Conservation (phyloP, 1,140 invertebrate species). For the Trachymyrmex cornetzi region DNA sequence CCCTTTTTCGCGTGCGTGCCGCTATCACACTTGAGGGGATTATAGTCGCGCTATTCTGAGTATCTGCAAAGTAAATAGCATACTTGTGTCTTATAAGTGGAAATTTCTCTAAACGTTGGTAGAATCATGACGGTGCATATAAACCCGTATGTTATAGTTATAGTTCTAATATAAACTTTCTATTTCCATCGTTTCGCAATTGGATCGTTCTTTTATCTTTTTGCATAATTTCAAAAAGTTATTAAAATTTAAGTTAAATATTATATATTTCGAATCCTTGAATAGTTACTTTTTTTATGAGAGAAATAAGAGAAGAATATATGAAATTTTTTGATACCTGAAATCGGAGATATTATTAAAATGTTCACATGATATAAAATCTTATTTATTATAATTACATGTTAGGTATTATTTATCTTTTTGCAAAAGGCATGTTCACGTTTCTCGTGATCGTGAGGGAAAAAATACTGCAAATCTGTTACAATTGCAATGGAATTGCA, state of each 20-base stretch:
- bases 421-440: background rate
- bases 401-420: background rate
- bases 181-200: background rate
- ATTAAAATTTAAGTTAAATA: background rate
- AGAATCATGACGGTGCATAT: background rate
- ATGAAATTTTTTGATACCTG: background rate
- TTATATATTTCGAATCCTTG: background rate
- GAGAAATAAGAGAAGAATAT: background rate
- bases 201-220: background rate
- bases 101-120: conserved; percentile 9
- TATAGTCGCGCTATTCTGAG: conserved; percentile 43
- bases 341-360: background rate
- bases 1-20: conserved; percentile 36
- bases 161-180: background rate
- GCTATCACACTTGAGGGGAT: conserved; percentile 17
- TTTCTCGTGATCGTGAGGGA: background rate
- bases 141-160: background rate
- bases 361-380: background rate
- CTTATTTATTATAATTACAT: background rate
- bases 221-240: background rate
- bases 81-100: background rate
- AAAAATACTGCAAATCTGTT: background rate
- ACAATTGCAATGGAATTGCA: background rate
- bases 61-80: conserved; percentile 26
- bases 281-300: background rate